A percentile compares a stretch with the other conserved stretches of the same genome.
phyloP scores from a whole-genome alignment of 2,113 vertebrate genomes.

The Silurus glanis region DNA sequence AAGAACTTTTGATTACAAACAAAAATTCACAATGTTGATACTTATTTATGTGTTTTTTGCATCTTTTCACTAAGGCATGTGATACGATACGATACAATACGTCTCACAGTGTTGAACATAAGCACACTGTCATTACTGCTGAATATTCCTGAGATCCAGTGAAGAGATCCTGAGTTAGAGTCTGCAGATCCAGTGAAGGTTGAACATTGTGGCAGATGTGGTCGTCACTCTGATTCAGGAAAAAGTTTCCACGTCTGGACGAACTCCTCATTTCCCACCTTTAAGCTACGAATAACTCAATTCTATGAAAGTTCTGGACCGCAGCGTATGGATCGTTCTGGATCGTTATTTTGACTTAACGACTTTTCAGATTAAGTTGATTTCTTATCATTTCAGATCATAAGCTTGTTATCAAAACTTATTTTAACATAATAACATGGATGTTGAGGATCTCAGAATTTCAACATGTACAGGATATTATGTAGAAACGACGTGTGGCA shows the following conservation, averaged over 20 bases:
- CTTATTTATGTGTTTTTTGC: constrained; percentile 15
- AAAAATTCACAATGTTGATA: not conserved
- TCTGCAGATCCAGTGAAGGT: not conserved
- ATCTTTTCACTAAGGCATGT: constrained; percentile 28
- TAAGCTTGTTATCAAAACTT: not conserved
- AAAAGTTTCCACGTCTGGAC: not conserved
- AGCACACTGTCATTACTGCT: not conserved
- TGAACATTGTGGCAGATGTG: not conserved
- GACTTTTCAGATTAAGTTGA: not conserved
- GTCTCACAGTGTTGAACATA: not conserved
- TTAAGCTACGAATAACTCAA: too few relatives aligned
- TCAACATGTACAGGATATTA: too few relatives aligned
- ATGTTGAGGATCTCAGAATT: too few relatives aligned
- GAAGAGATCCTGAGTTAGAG: not conserved
- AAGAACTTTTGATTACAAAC: constrained; percentile 74
- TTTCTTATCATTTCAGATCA: not conserved
- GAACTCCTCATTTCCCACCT: not conserved
- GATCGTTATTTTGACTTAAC: not conserved
- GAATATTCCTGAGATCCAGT: not conserved
- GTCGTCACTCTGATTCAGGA: not conserved
- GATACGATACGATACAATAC: not conserved
- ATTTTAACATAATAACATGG: not conserved
- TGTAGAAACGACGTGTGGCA: not conserved
- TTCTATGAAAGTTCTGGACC: too few relatives aligned
- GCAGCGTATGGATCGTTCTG: not conserved